These are phyloP conservation scores for Drosophila infuscata DNA, from an alignment of 2,888 invertebrate species.

Conservation along the genomic window DNA sequence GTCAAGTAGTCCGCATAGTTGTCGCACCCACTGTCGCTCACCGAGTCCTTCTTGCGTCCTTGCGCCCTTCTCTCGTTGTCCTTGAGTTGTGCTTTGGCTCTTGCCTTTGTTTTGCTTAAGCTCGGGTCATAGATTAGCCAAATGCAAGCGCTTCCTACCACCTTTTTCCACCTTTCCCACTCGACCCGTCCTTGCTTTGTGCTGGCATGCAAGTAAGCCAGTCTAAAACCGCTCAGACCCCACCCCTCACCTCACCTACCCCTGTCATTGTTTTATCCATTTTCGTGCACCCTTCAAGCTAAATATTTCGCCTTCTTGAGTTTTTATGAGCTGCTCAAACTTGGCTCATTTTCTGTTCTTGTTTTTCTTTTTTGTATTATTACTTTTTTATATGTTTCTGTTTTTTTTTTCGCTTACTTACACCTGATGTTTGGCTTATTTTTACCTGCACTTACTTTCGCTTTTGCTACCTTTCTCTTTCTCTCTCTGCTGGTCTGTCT, in stretches of 20 bases:
- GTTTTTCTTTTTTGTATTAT: slow-evolving; percentile 21
- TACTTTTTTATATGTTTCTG: slow-evolving; percentile 22
- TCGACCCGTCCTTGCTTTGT: background rate
- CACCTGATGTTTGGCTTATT: slow-evolving; percentile 65
- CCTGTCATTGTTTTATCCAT: slow-evolving; percentile 16
- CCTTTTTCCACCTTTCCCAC: slow-evolving; percentile 6
- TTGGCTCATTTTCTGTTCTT: slow-evolving; percentile 32
- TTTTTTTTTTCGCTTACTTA: slow-evolving; percentile 54
- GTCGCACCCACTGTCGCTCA: slow-evolving; percentile 53
- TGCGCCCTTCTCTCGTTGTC: slow-evolving; percentile 28
- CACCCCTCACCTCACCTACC: background rate
- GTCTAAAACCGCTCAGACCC: background rate
- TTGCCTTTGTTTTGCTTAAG: slow-evolving; percentile 68
- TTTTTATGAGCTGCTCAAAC: slow-evolving; percentile 73
- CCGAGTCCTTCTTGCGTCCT: slow-evolving; percentile 33
- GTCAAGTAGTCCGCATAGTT: slow-evolving; percentile 71
- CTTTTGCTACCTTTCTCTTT: background rate
- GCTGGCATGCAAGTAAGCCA: slow-evolving; percentile 44
- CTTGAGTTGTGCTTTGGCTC: slow-evolving; percentile 58
- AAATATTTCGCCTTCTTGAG: slow-evolving; percentile 71
- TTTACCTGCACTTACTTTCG: slow-evolving; percentile 39
- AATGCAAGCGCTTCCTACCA: slow-evolving; percentile 54
- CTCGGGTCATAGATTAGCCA: slow-evolving; percentile 74
- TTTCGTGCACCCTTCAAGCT: slow-evolving; percentile 63
- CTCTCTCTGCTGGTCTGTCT: background rate